phyloP scores from a whole-genome alignment of 2,113 vertebrate genomes.

The Pao palembangensis region DNA sequence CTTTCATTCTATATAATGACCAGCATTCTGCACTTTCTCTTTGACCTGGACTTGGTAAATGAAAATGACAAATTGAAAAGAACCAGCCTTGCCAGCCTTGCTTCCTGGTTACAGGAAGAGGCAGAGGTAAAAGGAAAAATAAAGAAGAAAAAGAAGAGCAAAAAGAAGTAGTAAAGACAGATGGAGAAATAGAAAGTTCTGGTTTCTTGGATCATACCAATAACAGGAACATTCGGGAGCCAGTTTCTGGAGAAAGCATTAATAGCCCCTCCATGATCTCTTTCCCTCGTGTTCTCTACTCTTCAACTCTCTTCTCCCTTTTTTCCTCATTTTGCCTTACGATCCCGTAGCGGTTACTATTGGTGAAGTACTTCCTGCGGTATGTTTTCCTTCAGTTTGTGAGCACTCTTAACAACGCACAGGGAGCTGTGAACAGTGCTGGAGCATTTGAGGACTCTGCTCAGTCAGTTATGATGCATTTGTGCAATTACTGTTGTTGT shows the following conservation, averaged over 20 bases:
- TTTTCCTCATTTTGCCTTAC: constrained; percentile 58
- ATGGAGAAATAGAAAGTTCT: constrained; percentile 50
- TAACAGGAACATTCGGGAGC: constrained; percentile 67
- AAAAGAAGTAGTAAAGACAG: constrained; percentile 6
- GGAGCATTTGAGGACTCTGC: constrained; percentile 39
- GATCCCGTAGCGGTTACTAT: constrained; percentile 67
- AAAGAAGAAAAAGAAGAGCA: constrained; percentile 9
- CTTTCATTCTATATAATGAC: constrained; percentile 20
- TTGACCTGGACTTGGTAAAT: constrained; percentile 38
- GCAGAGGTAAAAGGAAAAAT: constrained; percentile 39
- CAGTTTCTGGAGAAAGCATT: constrained; percentile 67
- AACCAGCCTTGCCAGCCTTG: not conserved
- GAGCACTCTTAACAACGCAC: constrained; percentile 33
- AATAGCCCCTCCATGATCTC: constrained; percentile 41
- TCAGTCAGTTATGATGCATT: not conserved
- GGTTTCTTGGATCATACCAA: constrained; percentile 58
- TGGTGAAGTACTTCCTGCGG: constrained; percentile 70
- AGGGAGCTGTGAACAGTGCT: constrained; percentile 51
- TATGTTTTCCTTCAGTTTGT: constrained; percentile 55
- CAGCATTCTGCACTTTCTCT: constrained; percentile 40
- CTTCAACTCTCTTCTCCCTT: constrained; percentile 15
- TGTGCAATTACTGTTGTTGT: not conserved
- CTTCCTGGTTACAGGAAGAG: constrained; percentile 37
- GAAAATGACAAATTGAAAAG: constrained; percentile 40
- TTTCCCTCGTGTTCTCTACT: constrained; percentile 25